Evolutionary conservation across 2,113 vertebrate species (phyloP), one percentile per base, ranked within the genome.

Genomic region (Callipepla californica): DNA sequence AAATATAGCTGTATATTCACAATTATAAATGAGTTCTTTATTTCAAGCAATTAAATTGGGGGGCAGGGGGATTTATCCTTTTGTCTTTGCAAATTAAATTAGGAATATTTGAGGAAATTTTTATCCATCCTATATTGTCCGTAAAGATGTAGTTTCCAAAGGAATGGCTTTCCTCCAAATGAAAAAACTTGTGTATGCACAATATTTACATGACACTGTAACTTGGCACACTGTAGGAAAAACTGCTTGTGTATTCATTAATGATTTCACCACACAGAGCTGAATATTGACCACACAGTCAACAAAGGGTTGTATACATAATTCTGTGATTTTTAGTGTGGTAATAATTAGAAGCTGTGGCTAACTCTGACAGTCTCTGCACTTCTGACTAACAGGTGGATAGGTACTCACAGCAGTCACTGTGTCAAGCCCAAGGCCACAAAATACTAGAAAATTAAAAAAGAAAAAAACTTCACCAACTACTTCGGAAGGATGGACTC

Each of bases 161-260:
- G 2, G 2, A 42, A 13, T 53, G 10, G 6, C 1, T 61, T 87
- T 79, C 7, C 26, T 67, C 7, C 30, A 68, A 76, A 57, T 40
- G 3, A 40, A 48, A 73, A 68, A 73, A 68, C n/a, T 65, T 45
- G 1, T 30, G 1, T 28, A 6, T 55, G 5, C 1, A 12, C 2
- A 47, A 13, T 74, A 83, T 90, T 77, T 83, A 20, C 9, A 36
- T 14, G 62, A 8, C 6, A 36, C 8, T 61, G 4, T 40, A 73
- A 7, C 12, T 3, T 61, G 26, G 8, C 10, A 65, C 9, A 53
- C 9, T 61, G 21, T 58, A 82, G 40, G 10, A 42, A 57, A 63
- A 73, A 55, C 16, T 70, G 7, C 4, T 61, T 81, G 23, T 3
- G 34, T 44, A 42, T 47, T 89, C 21, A 89, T 4, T 13, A n/a